Base-by-base conservation (phyloP, 2,113 vertebrate species). In the Oriolus oriolus region DNA sequence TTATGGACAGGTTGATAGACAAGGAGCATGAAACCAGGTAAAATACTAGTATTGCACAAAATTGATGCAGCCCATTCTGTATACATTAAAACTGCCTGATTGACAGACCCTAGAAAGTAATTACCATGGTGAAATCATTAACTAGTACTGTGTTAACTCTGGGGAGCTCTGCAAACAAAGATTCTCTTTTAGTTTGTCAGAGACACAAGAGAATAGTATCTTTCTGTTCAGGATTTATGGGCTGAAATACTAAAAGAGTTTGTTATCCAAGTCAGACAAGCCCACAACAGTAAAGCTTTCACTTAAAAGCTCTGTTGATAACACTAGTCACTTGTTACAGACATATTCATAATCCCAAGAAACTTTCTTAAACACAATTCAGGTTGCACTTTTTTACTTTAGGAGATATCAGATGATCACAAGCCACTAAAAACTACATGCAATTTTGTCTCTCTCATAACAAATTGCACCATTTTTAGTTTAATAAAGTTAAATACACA, bases 121-220 rank as follows among this genome's bases (percentile, higher is more conserved):
- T 90, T 94, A 92, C 54, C 42, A 59, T 6, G 3, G 50, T 56
- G 71, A 90, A 92, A 90, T 86, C 63, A 70, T 81, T 89, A 86
- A 93, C 88, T 74, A 90, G 37, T 69, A 83, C 71, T 50, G 37
- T 61, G 45, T 86, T 86, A 95, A 96, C 59, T 80, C 71, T 52
- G 49, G 42, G 65, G 78, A 87, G 44, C 64, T 95, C 81, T 74
- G 92, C 68, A 94, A 93, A 97, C 90, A 96, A 95, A 92, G 90
- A 95, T 88, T 90, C 63, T 60, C 42, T 92, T 94, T 91, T 42
- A 93, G 79, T 84, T 86, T 84, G 20, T 74, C 83, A 84, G 68
- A 66, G 63, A 90, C 54, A 45, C 70, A 66, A 61, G 41, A 93
- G 75, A 95, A 96, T 44, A 88, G 26, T 57, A 88, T 73, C 90